phyloP scores from a whole-genome alignment of 1,140 invertebrate species.

The Acromyrmex echinatior region DNA sequence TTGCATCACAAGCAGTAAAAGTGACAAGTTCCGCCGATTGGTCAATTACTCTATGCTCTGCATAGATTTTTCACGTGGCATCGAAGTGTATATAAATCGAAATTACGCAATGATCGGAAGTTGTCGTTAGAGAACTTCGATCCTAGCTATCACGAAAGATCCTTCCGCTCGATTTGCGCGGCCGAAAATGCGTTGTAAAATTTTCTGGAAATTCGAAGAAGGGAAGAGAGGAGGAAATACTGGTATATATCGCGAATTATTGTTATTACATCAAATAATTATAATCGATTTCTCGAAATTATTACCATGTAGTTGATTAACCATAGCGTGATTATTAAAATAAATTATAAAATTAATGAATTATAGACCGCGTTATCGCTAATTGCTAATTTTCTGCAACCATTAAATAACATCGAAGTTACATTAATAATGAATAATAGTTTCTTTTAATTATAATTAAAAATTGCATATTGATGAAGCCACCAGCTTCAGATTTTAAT shows the following conservation, averaged over 20 bases:
- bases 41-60: slow-evolving; percentile 17
- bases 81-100: slow-evolving; percentile 40
- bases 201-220: slow-evolving; percentile 15
- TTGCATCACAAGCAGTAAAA: slow-evolving; percentile 59
- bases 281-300: background rate
- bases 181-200: slow-evolving; percentile 22
- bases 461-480: slow-evolving; percentile 13
- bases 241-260: background rate
- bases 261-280: background rate
- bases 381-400: background rate
- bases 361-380: background rate
- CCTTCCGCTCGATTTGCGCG: slow-evolving; percentile 29
- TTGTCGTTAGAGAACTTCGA: slow-evolving; percentile 5
- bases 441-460: background rate
- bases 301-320: background rate
- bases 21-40: slow-evolving; percentile 65
- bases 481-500: background rate
- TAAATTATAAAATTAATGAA: background rate
- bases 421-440: background rate
- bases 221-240: background rate
- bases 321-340: background rate
- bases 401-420: background rate
- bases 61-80: slow-evolving; percentile 39
- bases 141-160: slow-evolving; percentile 41
- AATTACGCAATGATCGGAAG: slow-evolving; percentile 50